Evolutionary conservation across 2,888 invertebrate genomes (phyloP).

Genomic region (Carterocephalus palaemon): DNA sequence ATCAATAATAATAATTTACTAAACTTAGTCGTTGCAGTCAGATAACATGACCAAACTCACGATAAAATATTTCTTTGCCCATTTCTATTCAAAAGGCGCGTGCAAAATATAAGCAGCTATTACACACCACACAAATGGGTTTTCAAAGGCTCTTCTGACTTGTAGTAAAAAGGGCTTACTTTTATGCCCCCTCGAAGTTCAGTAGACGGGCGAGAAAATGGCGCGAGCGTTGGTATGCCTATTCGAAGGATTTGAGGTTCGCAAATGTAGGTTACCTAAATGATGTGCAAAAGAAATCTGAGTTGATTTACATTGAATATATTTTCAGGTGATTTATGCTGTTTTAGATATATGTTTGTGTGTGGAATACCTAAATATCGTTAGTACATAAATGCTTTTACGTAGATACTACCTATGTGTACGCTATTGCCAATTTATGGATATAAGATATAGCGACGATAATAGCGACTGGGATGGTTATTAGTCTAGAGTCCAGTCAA

Average conservation of each 20-base stretch:
- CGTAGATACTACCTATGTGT: too few species aligned
- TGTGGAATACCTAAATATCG: too few species aligned
- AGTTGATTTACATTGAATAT: conserved; percentile 10
- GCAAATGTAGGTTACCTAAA: conserved; percentile 24
- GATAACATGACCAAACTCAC: too few species aligned
- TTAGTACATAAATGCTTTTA: too few species aligned
- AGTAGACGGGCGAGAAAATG: conserved; percentile 20
- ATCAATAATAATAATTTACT: too few species aligned
- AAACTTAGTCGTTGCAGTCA: too few species aligned
- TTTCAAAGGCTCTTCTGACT: conserved; percentile 32
- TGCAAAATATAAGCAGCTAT: conserved; percentile 30
- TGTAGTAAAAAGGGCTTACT: conserved; percentile 29
- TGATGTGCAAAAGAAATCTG: conserved; percentile 15
- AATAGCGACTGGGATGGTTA: too few species aligned
- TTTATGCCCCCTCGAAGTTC: conserved; percentile 30
- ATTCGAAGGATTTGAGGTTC: conserved; percentile 21
- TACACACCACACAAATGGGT: conserved; percentile 31
- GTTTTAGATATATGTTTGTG: too few species aligned
- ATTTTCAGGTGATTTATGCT: conserved; percentile 15
- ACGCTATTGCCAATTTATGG: too few species aligned
- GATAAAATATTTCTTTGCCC: conserved; percentile 18
- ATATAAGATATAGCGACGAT: too few species aligned
- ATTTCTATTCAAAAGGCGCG: conserved; percentile 15
- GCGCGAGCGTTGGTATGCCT: conserved; percentile 14
- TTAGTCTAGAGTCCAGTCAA: too few species aligned